Conservation (phyloP, 2,888 invertebrate species). For the Pyrochroa serraticornis region DNA sequence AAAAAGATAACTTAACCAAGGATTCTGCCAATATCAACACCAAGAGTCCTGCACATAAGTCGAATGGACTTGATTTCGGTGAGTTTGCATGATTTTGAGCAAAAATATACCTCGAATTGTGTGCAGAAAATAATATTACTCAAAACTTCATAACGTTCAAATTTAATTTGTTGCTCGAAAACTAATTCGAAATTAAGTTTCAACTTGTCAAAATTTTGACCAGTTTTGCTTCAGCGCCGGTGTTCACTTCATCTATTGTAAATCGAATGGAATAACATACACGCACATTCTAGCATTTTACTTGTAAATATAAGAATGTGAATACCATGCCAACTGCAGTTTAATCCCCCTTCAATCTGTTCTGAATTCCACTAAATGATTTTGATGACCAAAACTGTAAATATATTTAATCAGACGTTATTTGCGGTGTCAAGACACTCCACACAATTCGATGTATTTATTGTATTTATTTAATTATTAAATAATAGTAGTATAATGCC, state of each 20-base stretch:
- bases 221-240: not conserved
- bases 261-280: too few species aligned
- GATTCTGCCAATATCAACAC: conserved; percentile 45
- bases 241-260: too few species aligned
- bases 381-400: too few species aligned
- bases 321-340: too few species aligned
- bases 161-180: not conserved
- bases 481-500: too few species aligned
- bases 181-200: not conserved
- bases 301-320: too few species aligned
- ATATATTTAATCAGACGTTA: not conserved
- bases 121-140: conserved; percentile 22
- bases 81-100: conserved; percentile 34
- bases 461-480: not conserved
- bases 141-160: not conserved
- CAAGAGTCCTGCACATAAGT: conserved; percentile 48
- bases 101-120: conserved; percentile 29
- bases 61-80: conserved; percentile 52
- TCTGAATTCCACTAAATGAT: not conserved
- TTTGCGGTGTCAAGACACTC: not conserved
- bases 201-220: not conserved
- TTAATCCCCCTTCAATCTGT: too few species aligned
- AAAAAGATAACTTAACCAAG: conserved; percentile 51
- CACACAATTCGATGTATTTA: conserved; percentile 27
- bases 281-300: too few species aligned